These are phyloP conservation scores for Chloroceryle amazona DNA, from an alignment of 2,797 vertebrate genomes.

Conservation along the genomic window DNA sequence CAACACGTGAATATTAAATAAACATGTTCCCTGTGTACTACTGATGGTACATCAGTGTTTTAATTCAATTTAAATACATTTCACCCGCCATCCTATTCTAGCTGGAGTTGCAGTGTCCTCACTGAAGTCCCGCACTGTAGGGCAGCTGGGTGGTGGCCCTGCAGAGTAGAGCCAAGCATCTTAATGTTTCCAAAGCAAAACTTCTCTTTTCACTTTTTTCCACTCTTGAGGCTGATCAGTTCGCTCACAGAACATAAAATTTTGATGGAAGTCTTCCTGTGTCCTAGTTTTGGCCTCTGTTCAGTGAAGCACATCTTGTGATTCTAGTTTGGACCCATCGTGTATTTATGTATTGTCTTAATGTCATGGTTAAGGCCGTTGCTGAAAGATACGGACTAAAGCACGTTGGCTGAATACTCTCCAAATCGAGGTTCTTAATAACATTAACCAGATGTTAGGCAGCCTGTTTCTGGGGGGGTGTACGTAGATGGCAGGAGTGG, in stretches of 20 bases:
- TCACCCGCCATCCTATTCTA: neutral
- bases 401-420: neutral
- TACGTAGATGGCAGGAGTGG: neutral
- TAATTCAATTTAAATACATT: neutral
- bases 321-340: neutral
- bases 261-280: neutral
- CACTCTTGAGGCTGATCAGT: neutral
- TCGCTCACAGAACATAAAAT: neutral
- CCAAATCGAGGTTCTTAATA: neutral
- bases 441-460: neutral
- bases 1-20: neutral
- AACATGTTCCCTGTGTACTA: neutral
- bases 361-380: neutral
- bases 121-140: neutral
- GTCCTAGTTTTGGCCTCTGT: neutral
- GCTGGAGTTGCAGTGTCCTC: neutral
- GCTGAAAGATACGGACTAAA: neutral
- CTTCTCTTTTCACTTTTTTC: neutral
- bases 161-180: neutral
- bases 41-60: neutral
- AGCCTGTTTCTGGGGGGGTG: rapidly evolving
- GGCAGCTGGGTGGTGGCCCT: neutral
- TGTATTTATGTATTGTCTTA: neutral
- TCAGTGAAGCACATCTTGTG: neutral
- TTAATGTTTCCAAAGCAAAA: neutral